phyloP scores from a whole-genome alignment of 1,140 invertebrate genomes.

The Drosophila repleta region DNA sequence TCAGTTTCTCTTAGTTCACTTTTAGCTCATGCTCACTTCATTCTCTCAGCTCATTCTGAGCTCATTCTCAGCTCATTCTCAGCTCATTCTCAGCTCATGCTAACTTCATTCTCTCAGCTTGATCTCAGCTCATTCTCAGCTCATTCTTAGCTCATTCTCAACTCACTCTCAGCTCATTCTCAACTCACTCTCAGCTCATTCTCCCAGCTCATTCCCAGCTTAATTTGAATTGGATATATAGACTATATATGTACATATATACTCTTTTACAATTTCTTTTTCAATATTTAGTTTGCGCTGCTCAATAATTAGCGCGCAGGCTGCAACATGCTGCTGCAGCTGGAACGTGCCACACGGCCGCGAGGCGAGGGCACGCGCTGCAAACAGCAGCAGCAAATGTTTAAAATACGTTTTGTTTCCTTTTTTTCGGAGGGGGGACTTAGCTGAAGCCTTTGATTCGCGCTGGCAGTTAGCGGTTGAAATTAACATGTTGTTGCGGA shows the following conservation, averaged over 20 bases:
- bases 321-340: conserved; percentile 23
- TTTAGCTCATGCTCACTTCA: too few relatives aligned
- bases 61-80: too few relatives aligned
- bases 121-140: too few relatives aligned
- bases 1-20: too few relatives aligned
- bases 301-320: conserved; percentile 24
- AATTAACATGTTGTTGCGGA: conserved; percentile 47
- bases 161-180: background rate
- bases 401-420: background rate
- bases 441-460: conserved; percentile 20
- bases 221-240: too few relatives aligned
- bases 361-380: conserved; percentile 17
- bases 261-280: background rate
- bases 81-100: background rate
- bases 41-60: too few relatives aligned
- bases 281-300: background rate
- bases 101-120: background rate
- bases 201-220: background rate
- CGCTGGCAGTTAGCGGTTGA: conserved; percentile 25
- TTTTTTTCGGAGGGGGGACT: background rate
- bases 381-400: background rate
- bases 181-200: background rate
- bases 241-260: too few relatives aligned
- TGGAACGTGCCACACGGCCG: conserved; percentile 41
- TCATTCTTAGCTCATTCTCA: background rate